phyloP scores from a whole-genome alignment of 2,888 invertebrate genomes.

The Zelleria hepariella region DNA sequence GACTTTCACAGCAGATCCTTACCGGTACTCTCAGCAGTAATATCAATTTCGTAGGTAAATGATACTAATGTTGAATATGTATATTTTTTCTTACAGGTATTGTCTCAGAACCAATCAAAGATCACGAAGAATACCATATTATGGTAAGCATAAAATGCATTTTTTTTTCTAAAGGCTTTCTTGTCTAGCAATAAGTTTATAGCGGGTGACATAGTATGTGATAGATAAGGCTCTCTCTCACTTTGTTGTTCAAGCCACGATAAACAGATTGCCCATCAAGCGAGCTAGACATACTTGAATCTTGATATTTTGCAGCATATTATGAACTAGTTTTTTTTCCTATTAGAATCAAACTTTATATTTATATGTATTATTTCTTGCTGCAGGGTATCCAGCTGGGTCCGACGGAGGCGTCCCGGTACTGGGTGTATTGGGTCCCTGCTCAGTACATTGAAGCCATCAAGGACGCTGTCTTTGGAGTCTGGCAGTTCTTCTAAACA shows the following conservation, averaged over 20 bases:
- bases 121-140: constrained; percentile 91
- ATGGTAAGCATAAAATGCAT: constrained; percentile 73
- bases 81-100: constrained; percentile 40
- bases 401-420: constrained; percentile 91
- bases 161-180: background rate
- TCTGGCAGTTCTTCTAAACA: constrained; percentile 83
- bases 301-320: too few species aligned
- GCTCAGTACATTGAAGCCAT: constrained; percentile 92
- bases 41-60: too few species aligned
- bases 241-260: too few species aligned
- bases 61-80: too few species aligned
- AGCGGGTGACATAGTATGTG: too few species aligned
- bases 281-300: too few species aligned
- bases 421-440: constrained; percentile 96
- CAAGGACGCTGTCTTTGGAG: constrained; percentile 90
- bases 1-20: too few species aligned
- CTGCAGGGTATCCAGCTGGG: constrained; percentile 88
- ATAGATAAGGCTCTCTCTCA: too few species aligned
- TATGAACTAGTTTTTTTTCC: too few species aligned
- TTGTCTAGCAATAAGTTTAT: too few species aligned
- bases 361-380: constrained; percentile 9
- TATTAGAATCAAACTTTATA: background rate
- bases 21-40: too few species aligned
- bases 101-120: constrained; percentile 86
- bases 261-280: too few species aligned